These are phyloP conservation scores for Campylomormyrus numenius DNA, from an alignment of 2,113 vertebrate genomes.

Conservation along the genomic window DNA sequence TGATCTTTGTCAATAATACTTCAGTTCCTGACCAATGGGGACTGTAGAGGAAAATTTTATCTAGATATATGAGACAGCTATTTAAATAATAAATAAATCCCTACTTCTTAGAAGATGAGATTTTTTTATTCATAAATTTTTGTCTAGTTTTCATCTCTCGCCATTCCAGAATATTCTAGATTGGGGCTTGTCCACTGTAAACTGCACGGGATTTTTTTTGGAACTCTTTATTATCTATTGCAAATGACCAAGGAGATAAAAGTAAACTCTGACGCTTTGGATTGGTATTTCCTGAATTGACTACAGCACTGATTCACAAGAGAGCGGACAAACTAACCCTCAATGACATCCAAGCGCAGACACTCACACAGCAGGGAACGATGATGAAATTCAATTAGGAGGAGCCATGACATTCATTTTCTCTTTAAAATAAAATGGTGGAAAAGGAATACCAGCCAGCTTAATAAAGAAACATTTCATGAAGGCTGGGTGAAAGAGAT, in stretches of 20 bases:
- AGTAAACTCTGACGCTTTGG: background rate
- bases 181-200: background rate
- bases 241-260: background rate
- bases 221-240: background rate
- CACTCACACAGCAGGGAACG: background rate
- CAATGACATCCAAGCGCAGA: background rate
- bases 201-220: background rate
- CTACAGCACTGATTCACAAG: background rate
- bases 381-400: background rate
- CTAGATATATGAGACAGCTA: background rate
- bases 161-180: background rate
- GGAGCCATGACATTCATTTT: background rate
- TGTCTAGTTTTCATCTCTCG: background rate
- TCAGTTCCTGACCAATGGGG: background rate
- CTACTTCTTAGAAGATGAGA: background rate
- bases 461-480: background rate
- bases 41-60: background rate
- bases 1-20: background rate
- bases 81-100: background rate
- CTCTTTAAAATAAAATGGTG: background rate
- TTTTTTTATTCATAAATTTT: background rate
- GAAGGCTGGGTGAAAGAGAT: background rate
- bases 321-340: background rate
- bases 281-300: background rate
- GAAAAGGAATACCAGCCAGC: background rate